These are phyloP conservation scores for Atractosteus spatula DNA, from an alignment of 2,113 vertebrate genomes.

Conservation along the genomic window DNA sequence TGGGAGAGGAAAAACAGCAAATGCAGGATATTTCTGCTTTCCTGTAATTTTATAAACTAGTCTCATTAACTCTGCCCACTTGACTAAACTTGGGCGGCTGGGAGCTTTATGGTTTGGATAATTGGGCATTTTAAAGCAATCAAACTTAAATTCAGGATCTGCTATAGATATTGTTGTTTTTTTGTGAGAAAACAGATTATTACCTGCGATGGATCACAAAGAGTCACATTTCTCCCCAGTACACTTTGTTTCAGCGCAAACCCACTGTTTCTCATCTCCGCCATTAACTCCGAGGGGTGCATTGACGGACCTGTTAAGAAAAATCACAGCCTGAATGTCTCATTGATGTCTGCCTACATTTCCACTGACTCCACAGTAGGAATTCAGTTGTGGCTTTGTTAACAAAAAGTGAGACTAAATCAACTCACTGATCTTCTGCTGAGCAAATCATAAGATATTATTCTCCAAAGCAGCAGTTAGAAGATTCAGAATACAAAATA, in stretches of 20 bases:
- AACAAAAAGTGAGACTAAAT: conserved; percentile 95
- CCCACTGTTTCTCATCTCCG: conserved; percentile 99
- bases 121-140: conserved; percentile 75
- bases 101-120: conserved; percentile 28
- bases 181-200: conserved; percentile 74
- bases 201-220: conserved; percentile 97
- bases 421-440: conserved; percentile 98
- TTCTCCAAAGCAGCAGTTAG: conserved; percentile 91
- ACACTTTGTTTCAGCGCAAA: conserved; percentile 99
- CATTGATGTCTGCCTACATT: conserved; percentile 86
- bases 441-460: conserved; percentile 97
- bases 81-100: conserved; percentile 28
- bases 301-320: conserved; percentile 97
- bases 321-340: conserved; percentile 93
- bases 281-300: conserved; percentile 99
- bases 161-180: conserved; percentile 71
- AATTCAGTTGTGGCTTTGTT: conserved; percentile 93
- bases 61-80: conserved; percentile 33
- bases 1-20: conserved; percentile 6
- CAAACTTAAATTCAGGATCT: conserved; percentile 65
- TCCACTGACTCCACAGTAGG: conserved; percentile 85
- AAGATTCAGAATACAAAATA: conserved; percentile 93
- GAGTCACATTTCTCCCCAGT: conserved; percentile 91
- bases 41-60: conserved; percentile 25
- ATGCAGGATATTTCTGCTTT: conserved; percentile 20